These are phyloP conservation scores for Drosophila percnosoma DNA, from an alignment of 2,888 invertebrate genomes.

Conservation along the genomic window DNA sequence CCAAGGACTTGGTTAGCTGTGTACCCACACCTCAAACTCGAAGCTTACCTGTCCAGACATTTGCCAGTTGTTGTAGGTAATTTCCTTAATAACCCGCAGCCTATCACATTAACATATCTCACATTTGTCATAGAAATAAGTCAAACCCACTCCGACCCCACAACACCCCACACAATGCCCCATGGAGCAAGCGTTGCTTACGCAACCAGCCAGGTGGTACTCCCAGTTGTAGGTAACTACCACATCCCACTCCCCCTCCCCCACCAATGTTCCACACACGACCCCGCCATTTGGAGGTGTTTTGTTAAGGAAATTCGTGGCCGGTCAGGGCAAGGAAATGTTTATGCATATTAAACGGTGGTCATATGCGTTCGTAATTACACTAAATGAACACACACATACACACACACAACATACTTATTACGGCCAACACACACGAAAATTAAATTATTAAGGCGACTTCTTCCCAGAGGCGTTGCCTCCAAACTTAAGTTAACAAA, in stretches of 20 bases:
- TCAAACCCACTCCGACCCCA: slow-evolving; percentile 49
- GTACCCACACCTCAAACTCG: not conserved
- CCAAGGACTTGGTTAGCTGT: slow-evolving; percentile 45
- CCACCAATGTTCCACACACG: not conserved
- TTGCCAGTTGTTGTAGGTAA: slow-evolving; percentile 57
- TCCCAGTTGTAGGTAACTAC: slow-evolving; percentile 22
- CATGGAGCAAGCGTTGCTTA: slow-evolving; percentile 47
- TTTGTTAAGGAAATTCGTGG: slow-evolving; percentile 72
- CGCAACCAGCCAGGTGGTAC: slow-evolving; percentile 61
- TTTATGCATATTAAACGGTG: slow-evolving; percentile 64
- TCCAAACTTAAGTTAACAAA: slow-evolving; percentile 32
- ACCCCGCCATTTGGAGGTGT: slow-evolving; percentile 54
- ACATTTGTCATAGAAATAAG: slow-evolving; percentile 77
- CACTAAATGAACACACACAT: slow-evolving; percentile 72
- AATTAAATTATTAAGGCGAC: slow-evolving; percentile 75
- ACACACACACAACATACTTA: slow-evolving; percentile 37
- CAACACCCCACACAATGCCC: slow-evolving; percentile 44
- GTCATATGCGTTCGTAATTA: slow-evolving; percentile 73
- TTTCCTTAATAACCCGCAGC: slow-evolving; percentile 78
- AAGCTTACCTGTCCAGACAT: slow-evolving; percentile 29
- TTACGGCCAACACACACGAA: slow-evolving; percentile 67
- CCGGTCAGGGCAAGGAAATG: slow-evolving; percentile 63
- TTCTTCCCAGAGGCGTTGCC: slow-evolving; percentile 64
- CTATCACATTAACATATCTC: slow-evolving; percentile 79
- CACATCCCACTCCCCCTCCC: too few relatives aligned